A percentile compares a stretch with the other conserved stretches of the same genome.
Conservation (phyloP, 1,140 invertebrate genomes). For the Ceratosolen fusciceps region DNA sequence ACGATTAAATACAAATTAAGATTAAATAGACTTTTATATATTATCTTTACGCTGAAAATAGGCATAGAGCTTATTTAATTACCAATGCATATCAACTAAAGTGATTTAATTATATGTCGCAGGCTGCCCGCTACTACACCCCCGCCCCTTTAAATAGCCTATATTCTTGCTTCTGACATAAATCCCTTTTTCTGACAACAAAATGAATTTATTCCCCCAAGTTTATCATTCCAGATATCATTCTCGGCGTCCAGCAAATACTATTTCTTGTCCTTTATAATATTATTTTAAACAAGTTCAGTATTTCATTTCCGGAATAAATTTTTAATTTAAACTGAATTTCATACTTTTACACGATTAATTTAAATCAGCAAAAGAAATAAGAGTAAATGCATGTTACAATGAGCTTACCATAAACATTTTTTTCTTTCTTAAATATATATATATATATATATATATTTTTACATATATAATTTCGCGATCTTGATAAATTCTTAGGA, state of each 20-base stretch:
- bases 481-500: no score
- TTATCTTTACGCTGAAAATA: neutral
- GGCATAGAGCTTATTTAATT: neutral
- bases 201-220: conserved; percentile 1
- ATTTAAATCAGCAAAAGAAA: neutral
- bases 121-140: neutral
- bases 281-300: neutral
- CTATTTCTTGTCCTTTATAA: neutral
- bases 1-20: no score
- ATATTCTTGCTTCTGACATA: conserved; percentile 11
- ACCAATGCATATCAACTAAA: neutral
- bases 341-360: neutral
- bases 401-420: no score
- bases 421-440: no score
- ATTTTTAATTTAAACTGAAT: neutral
- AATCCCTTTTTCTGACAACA: conserved; percentile 16
- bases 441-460: no score
- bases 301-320: neutral
- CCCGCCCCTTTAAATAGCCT: conserved; percentile 1
- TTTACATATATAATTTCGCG: no score
- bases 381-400: no score
- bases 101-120: conserved; percentile 11
- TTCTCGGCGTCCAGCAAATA: neutral
- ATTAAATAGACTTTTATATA: neutral
- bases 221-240: conserved; percentile 5